A percentile compares a stretch with the other conserved stretches of the same genome.
These are phyloP conservation scores for Cnemophilus loriae DNA, from an alignment of 2,113 vertebrate species.

Conservation along the genomic window DNA sequence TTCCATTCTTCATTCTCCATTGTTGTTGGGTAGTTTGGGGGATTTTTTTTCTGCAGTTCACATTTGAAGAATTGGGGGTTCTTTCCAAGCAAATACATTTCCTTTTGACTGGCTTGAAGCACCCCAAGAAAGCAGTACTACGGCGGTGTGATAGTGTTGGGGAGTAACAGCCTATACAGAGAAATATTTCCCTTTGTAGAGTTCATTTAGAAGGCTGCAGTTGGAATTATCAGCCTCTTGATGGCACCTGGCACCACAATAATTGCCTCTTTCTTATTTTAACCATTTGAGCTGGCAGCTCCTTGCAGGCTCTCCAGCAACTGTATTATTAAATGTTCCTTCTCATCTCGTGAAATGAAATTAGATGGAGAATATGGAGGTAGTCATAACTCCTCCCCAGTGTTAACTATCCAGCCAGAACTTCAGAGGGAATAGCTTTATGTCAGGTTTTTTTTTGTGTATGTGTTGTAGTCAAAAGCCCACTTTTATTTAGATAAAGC, in stretches of 20 bases:
- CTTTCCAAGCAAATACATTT: background rate
- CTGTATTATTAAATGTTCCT: background rate
- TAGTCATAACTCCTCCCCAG: background rate
- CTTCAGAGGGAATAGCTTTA: background rate
- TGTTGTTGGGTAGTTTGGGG: accelerated
- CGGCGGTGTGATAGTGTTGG: background rate
- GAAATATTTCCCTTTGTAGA: background rate
- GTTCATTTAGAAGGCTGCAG: constrained; percentile 28
- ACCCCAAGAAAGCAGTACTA: background rate
- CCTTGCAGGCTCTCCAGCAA: background rate
- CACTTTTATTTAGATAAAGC: background rate
- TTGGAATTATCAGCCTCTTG: constrained; percentile 58
- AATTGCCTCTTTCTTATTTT: background rate
- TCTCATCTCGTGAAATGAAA: background rate
- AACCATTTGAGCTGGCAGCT: background rate
- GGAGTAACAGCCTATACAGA: background rate
- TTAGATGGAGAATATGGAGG: background rate
- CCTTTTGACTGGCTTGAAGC: background rate
- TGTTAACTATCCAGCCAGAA: background rate
- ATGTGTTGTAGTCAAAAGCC: background rate
- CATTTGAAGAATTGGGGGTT: background rate
- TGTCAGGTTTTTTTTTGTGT: background rate
- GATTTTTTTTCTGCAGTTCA: background rate
- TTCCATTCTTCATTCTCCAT: background rate
- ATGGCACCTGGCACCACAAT: constrained; percentile 59